These are phyloP conservation scores for Dicerorhinus sumatrensis DNA, from an alignment of 2,113 vertebrate species.

Conservation along the genomic window DNA sequence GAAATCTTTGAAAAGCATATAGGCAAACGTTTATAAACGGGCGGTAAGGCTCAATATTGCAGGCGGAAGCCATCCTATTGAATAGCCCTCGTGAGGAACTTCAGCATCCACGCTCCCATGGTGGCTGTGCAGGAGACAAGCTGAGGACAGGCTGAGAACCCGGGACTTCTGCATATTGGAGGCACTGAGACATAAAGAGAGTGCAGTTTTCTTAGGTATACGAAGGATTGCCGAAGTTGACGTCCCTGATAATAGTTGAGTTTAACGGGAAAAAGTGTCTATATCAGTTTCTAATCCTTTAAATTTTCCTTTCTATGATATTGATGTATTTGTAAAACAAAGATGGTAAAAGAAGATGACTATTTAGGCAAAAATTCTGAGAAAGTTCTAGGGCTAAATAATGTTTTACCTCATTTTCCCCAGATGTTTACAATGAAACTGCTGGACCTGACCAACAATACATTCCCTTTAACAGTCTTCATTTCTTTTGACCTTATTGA, in stretches of 20 bases:
- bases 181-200: not conserved
- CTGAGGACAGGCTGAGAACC: not conserved
- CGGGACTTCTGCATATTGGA: not conserved
- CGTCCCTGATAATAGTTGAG: not conserved
- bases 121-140: not conserved
- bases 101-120: not conserved
- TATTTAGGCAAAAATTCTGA: not conserved
- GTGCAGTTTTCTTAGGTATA: not conserved
- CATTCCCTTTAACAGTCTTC: not conserved
- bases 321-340: not conserved
- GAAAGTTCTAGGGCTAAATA: not conserved
- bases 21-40: not conserved
- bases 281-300: not conserved
- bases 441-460: not conserved
- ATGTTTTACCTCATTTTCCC: not conserved
- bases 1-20: not conserved
- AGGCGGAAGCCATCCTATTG: not conserved
- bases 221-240: not conserved
- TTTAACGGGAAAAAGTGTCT: not conserved
- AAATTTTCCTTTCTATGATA: not conserved
- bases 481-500: not conserved
- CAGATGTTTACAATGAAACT: not conserved
- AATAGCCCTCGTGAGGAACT: not conserved
- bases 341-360: not conserved
- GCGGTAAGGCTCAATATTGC: fast-evolving